A percentile compares a stretch with the other conserved stretches of the same genome.
phyloP scores from a whole-genome alignment of 2,113 vertebrate genomes.

The Prunella himalayana region DNA sequence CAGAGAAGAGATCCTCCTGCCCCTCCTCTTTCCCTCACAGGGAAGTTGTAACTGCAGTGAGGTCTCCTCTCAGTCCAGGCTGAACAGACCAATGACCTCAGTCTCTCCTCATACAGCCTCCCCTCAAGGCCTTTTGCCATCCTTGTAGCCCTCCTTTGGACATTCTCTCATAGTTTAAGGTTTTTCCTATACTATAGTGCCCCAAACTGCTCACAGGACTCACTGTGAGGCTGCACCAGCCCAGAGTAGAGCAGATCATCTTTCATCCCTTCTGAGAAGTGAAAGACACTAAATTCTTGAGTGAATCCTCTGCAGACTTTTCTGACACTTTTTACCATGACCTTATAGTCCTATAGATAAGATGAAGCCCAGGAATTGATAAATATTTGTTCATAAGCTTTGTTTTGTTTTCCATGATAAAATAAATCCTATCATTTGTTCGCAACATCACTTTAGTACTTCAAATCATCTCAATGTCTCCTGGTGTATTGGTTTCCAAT shows the following conservation, averaged over 20 bases:
- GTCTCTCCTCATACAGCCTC: accelerated
- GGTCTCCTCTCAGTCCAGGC: background rate
- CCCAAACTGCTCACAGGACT: background rate
- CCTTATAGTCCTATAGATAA: background rate
- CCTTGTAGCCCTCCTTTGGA: background rate
- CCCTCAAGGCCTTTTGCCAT: background rate
- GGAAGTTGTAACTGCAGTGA: background rate
- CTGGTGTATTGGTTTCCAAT: background rate
- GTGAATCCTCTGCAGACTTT: background rate
- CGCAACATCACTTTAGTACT: background rate
- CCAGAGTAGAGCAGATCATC: background rate
- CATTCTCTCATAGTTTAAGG: accelerated
- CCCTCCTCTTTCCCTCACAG: accelerated
- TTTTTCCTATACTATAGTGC: background rate
- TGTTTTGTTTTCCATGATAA: background rate
- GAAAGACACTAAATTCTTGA: background rate
- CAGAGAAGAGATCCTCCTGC: background rate
- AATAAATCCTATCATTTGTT: background rate
- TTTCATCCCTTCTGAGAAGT: background rate
- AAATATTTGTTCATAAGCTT: background rate
- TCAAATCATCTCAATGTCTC: background rate
- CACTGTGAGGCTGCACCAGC: background rate
- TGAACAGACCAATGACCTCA: background rate
- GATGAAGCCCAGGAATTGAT: background rate
- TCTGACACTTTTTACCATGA: background rate